phyloP scores from a whole-genome alignment of 2,888 invertebrate genomes.

The Troilus luridus region DNA sequence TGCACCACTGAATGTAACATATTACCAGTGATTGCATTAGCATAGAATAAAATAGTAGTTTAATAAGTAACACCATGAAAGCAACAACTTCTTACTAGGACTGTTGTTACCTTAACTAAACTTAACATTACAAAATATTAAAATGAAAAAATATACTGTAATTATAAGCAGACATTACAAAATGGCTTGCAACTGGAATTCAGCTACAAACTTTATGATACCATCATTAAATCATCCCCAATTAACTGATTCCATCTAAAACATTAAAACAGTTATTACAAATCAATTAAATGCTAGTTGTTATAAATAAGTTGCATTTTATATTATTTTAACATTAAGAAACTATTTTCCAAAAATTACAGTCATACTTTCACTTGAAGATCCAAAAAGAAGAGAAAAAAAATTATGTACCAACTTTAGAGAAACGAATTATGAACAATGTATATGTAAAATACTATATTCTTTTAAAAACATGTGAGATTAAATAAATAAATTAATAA shows the following conservation, averaged over 20 bases:
- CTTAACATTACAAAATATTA: not conserved
- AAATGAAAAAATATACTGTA: too few species aligned
- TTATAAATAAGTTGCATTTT: not conserved
- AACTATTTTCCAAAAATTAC: too few species aligned
- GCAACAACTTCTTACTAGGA: not conserved
- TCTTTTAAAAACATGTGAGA: too few species aligned
- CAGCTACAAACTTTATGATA: too few species aligned
- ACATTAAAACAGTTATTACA: too few species aligned
- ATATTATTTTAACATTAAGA: not conserved
- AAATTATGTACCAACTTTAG: not conserved
- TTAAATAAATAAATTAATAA: not conserved
- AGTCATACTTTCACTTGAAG: too few species aligned
- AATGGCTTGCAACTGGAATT: too few species aligned
- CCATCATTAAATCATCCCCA: too few species aligned
- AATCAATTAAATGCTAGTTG: not conserved
- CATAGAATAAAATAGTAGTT: not conserved
- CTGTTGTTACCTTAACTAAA: not conserved
- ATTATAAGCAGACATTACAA: too few species aligned
- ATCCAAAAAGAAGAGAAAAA: not conserved
- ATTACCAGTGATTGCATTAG: too few species aligned
- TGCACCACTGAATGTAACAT: too few species aligned
- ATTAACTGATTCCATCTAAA: too few species aligned
- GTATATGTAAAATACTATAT: not conserved
- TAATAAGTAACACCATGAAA: not conserved
- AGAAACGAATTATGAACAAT: not conserved